A percentile compares a stretch with the other conserved stretches of the same genome.
Evolutionary conservation across 2,888 invertebrate species (phyloP).

Genomic region (Altica lythri): DNA sequence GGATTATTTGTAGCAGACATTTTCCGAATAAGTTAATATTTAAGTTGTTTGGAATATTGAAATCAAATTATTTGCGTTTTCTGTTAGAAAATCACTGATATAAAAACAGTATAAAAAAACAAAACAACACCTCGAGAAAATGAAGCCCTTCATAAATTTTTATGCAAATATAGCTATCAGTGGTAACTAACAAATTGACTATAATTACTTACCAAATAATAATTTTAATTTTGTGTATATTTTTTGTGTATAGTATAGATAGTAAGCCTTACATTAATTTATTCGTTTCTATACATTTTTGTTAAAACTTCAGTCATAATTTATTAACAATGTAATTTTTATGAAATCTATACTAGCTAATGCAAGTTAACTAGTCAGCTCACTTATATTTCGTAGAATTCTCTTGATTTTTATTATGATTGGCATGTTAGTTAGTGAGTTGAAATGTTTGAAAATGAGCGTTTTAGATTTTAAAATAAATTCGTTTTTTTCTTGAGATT

Average conservation of each 20-base stretch:
- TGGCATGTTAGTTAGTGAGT: too few species aligned
- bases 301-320: slow-evolving; percentile 29
- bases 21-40: slow-evolving; percentile 43
- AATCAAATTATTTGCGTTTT: slow-evolving; percentile 31
- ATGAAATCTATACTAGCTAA: too few species aligned
- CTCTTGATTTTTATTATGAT: too few species aligned
- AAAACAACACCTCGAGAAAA: too few species aligned
- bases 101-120: slow-evolving; percentile 39
- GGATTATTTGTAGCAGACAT: slow-evolving; percentile 19
- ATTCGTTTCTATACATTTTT: slow-evolving; percentile 29
- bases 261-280: slow-evolving; percentile 27
- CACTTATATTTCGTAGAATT: too few species aligned
- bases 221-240: slow-evolving; percentile 33
- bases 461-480: too few species aligned
- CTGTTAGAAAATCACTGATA: slow-evolving; percentile 14
- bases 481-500: slow-evolving; percentile 37
- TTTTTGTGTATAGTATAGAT: slow-evolving; percentile 22
- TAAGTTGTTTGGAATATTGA: slow-evolving; percentile 38
- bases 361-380: too few species aligned
- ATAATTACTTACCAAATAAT: slow-evolving; percentile 36
- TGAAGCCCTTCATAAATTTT: too few species aligned
- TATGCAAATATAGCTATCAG: too few species aligned
- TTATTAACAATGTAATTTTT: slow-evolving; percentile 28
- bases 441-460: too few species aligned
- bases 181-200: too few species aligned